Percentiles rank a stretch among this genome's conserved stretches.
These are phyloP conservation scores for Agelastica alni DNA, from an alignment of 2,888 invertebrate genomes.

Conservation along the genomic window DNA sequence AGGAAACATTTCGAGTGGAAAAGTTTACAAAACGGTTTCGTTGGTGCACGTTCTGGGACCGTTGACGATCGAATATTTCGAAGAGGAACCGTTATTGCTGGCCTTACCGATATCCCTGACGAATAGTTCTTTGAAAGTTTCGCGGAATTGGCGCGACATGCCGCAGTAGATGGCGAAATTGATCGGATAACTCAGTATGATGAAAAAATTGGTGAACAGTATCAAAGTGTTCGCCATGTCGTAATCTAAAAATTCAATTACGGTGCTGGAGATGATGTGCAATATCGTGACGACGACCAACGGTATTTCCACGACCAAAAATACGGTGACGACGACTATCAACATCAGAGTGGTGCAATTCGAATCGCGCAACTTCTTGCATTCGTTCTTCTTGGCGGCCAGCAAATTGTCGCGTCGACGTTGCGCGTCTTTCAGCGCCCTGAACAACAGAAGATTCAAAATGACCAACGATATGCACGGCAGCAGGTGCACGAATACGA, in stretches of 20 bases:
- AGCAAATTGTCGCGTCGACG: slow-evolving; percentile 52
- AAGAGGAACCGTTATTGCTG: slow-evolving; percentile 71
- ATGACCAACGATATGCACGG: slow-evolving; percentile 89
- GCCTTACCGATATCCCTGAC: slow-evolving; percentile 64
- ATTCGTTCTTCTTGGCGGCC: slow-evolving; percentile 64
- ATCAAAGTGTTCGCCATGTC: slow-evolving; percentile 77
- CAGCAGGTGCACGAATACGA: slow-evolving; percentile 87
- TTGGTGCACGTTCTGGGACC: slow-evolving; percentile 83
- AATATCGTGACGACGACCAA: slow-evolving; percentile 81
- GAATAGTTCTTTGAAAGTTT: slow-evolving; percentile 88
- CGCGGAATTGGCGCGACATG: slow-evolving; percentile 92
- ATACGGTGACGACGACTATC: slow-evolving; percentile 84
- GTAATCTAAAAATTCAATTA: slow-evolving; percentile 73
- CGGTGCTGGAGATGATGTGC: slow-evolving; percentile 77
- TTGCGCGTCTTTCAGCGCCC: slow-evolving; percentile 84
- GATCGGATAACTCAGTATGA: slow-evolving; percentile 88
- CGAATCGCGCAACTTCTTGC: slow-evolving; percentile 75
- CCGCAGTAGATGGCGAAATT: slow-evolving; percentile 96
- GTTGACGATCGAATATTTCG: slow-evolving; percentile 80
- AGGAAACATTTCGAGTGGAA: too few relatives aligned
- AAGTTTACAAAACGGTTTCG: slow-evolving; percentile 80
- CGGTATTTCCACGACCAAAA: slow-evolving; percentile 82
- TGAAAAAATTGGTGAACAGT: slow-evolving; percentile 86
- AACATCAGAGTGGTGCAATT: slow-evolving; percentile 88
- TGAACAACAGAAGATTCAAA: slow-evolving; percentile 84